Base-by-base conservation (phyloP, 1,140 invertebrate genomes). In the Saccostrea glomerata region DNA sequence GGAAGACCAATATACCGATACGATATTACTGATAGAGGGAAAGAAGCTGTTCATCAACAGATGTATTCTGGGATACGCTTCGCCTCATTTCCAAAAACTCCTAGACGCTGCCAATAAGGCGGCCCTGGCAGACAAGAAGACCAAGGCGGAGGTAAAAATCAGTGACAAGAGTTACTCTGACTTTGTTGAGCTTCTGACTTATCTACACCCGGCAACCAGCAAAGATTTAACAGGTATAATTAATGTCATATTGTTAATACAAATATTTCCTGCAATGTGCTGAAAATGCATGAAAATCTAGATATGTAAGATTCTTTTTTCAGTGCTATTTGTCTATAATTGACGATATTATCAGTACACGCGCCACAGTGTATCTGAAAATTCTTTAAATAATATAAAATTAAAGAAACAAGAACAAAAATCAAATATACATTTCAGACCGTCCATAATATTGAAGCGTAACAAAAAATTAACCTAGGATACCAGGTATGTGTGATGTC, bases 101-200 rank as follows among this genome's bases (percentile, higher is more conserved):
- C 40, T 90, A 2, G 85, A 89, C 56, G 17, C 30, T 36, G 88
- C 88, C 0, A 56, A 86, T 15, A 86, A 82, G 20, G 60, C 85
- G 6, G 85, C 85, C 20, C 2, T 84, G 20, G 47, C 66, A 0
- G 87, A 88, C 1, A 88, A 86, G 47, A 90, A 90, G 60, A 54
- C 40, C 2, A 88, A 88, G 55, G 82, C 87, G n/a, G 89, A 90
- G 54, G 40, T 90, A 5, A 88, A 88, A 84, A 88, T 90, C 54
- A 54, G 56, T 2, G 87, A 88, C 20, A 86, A 84, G 7, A 73
- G 54, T 30, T 90, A 88, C 82, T 60, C 58, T 7, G 89, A 90
- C 20, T 88, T 90, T 58, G 86, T 90, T 2, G 89, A 90, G 0
- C 84, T 90, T 23, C 60, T 90, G 23, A 56, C 86, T 17, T 87